Evolutionary conservation across 2,113 vertebrate genomes (phyloP).

Genomic region (Urocynchramus pylzowi): DNA sequence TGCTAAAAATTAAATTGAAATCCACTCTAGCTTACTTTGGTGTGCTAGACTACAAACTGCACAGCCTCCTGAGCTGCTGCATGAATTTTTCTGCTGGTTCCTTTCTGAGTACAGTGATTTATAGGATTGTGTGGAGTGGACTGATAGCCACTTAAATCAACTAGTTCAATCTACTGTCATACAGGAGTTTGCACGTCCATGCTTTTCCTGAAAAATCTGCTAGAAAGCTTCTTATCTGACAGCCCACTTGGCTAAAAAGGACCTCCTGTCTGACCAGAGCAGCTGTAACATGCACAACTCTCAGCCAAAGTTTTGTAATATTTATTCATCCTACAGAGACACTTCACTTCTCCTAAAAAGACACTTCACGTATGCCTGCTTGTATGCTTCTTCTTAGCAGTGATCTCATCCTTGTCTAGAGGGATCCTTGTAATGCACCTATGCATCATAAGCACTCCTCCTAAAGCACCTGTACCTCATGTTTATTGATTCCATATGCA

Average conservation of each 20-base stretch:
- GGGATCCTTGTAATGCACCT: background rate
- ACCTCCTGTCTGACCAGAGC: background rate
- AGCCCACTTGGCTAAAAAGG: background rate
- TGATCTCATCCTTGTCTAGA: background rate
- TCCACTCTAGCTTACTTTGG: background rate
- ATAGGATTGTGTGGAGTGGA: background rate
- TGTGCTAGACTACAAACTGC: background rate
- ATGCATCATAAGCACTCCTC: background rate
- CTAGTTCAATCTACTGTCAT: background rate
- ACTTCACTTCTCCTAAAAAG: background rate
- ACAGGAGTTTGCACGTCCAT: background rate
- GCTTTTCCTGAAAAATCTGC: background rate
- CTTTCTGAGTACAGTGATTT: background rate
- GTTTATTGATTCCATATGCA: background rate
- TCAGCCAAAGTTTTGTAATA: background rate
- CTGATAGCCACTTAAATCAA: background rate
- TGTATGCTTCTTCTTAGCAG: background rate
- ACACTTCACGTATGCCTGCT: background rate
- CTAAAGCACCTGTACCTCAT: background rate
- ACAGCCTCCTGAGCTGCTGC: background rate
- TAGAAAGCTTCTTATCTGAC: background rate
- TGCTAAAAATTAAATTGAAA: constrained; percentile 18
- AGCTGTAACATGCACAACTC: background rate
- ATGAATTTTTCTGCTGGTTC: background rate
- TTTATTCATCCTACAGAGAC: constrained; percentile 9